A percentile compares a stretch with the other conserved stretches of the same genome.
These are phyloP conservation scores for Poeciliopsis occidentalis DNA, from an alignment of 2,113 vertebrate species.

Conservation along the genomic window DNA sequence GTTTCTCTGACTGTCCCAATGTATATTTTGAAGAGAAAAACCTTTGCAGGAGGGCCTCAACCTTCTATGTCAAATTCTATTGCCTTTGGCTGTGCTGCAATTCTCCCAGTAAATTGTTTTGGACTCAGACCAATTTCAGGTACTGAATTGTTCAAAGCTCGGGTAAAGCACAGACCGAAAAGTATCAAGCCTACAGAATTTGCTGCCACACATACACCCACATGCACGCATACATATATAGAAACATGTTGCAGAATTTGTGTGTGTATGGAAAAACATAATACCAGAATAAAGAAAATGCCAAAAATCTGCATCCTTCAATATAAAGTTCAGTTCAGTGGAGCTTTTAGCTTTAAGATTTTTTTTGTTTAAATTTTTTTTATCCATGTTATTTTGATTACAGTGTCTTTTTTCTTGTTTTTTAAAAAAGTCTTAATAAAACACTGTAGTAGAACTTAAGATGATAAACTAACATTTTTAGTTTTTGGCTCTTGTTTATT, in stretches of 20 bases:
- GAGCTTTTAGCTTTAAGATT: not conserved
- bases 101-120: constrained; percentile 62
- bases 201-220: not conserved
- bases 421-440: not conserved
- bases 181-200: constrained; percentile 49
- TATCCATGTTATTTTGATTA: not conserved
- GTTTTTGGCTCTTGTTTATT: not conserved
- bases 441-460: not conserved
- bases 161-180: constrained; percentile 30
- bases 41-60: constrained; percentile 36
- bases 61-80: constrained; percentile 53
- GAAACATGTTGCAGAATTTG: too few species aligned
- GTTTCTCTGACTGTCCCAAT: constrained; percentile 1
- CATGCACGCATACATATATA: too few species aligned
- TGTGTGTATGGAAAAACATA: constrained; percentile 30
- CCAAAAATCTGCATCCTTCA: constrained; percentile 12
- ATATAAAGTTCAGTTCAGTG: not conserved
- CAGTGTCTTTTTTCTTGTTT: not conserved
- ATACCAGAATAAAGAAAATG: constrained; percentile 27
- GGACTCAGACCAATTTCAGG: constrained; percentile 52
- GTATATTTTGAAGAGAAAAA: constrained; percentile 35
- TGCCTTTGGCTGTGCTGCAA: constrained; percentile 40
- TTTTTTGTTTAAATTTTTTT: not conserved
- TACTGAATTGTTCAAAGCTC: constrained; percentile 43
- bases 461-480: not conserved